Base-by-base conservation (phyloP, 2,113 vertebrate species). In the Phaethornis superciliosus region DNA sequence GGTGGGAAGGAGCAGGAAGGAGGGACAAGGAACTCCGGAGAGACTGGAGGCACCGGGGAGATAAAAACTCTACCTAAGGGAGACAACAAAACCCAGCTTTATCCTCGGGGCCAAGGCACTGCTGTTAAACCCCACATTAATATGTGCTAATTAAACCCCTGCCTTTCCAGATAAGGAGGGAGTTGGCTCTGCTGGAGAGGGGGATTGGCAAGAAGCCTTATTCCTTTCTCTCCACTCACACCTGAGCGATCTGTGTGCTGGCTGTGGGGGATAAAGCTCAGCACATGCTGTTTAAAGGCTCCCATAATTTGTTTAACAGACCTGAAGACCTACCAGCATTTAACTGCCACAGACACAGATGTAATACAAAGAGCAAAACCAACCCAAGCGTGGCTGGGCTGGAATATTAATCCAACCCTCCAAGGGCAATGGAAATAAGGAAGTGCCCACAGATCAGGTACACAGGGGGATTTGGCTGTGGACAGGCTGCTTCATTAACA, bases 401-500 rank as follows among this genome's bases (percentile, higher is more conserved):
- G 75, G n/a, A 89, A 81, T 89, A 80, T 88, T 74, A 93, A 94
- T 89, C 77, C 44, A 32, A n/a, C 67, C 58, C 64, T 84, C 35
- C 35, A 51, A 85, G 65, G 87, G 60, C 76, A 52, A 4, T 54
- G 85, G 68, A 20, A 71, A 33, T 4, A 59, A 56, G 74, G 75
- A 64, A 52, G 35, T 3, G 10, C 18, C 42, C 0, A 4, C 3
- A 12, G 70, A 35, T 55, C 52, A 13, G 0, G 1, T 27, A 28
- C 62, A 32, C 7, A 17, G 10, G n/a, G 35, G 60, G 67, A 59
- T 11, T 75, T 80, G 86, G 85, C 72, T 70, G 76, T 65, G 88
- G 85, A 59, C 54, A 62, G 83, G 84, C 88, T 65, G 90, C 32
- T 32, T 85, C 37, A 2, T 93, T 86, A 93, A 81, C 83, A 84